A percentile compares a stretch with the other conserved stretches of the same genome.
These are phyloP conservation scores for Sminthurides aquaticus DNA, from an alignment of 2,888 invertebrate species.

Conservation along the genomic window DNA sequence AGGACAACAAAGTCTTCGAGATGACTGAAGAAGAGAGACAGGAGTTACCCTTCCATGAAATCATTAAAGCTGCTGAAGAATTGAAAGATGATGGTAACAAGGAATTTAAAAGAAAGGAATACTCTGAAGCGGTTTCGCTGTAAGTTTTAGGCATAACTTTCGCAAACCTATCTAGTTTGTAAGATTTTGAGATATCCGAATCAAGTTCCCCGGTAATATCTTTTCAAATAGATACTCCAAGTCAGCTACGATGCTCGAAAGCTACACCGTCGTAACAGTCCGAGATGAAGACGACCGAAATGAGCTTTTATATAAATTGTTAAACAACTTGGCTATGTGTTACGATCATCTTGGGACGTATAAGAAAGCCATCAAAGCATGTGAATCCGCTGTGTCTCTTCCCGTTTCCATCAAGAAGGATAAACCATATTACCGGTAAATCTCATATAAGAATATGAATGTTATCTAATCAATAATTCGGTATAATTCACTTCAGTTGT, in stretches of 20 bases:
- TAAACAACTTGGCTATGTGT: constrained; percentile 65
- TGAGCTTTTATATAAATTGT: constrained; percentile 58
- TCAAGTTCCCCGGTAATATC: too few species aligned
- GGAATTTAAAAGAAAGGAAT: constrained; percentile 50
- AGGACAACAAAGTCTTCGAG: constrained; percentile 49
- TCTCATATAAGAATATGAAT: too few species aligned
- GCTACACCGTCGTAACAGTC: constrained; percentile 54
- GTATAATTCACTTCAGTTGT: too few species aligned
- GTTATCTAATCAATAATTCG: too few species aligned
- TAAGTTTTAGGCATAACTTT: constrained; percentile 9
- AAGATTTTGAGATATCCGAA: too few species aligned
- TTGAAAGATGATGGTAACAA: constrained; percentile 59
- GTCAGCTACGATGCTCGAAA: constrained; percentile 59
- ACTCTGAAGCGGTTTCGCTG: constrained; percentile 14
- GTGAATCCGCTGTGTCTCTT: constrained; percentile 53
- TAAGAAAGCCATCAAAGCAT: constrained; percentile 57
- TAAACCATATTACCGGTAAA: constrained; percentile 28
- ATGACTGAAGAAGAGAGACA: constrained; percentile 53
- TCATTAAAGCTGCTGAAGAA: constrained; percentile 56
- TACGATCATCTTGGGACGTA: constrained; percentile 59
- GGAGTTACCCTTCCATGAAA: constrained; percentile 53
- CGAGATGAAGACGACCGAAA: constrained; percentile 59
- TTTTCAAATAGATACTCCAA: constrained; percentile 59
- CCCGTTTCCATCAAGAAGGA: constrained; percentile 3
- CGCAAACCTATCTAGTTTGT: too few species aligned